Conservation (phyloP, 2,888 invertebrate genomes). For the Lathronympha strigana region DNA sequence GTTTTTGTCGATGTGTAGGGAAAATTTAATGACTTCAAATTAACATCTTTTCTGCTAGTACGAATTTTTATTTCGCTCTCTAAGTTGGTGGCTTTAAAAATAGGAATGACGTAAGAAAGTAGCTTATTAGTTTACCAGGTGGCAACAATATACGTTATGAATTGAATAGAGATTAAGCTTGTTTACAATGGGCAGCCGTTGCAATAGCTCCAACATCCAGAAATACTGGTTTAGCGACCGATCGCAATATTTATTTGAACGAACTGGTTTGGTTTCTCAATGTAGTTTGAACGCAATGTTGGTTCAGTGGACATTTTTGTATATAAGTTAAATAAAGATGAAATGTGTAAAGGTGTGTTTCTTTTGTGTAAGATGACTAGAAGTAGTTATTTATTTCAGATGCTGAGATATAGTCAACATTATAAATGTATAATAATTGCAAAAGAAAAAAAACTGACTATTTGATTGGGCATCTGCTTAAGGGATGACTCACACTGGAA, state of each 20-base stretch:
- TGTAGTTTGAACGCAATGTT: constrained; percentile 22
- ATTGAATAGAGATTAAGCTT: constrained; percentile 9
- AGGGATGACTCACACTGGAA: no score
- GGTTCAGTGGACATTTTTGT: constrained; percentile 23
- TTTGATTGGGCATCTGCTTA: no score
- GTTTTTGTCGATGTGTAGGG: not conserved
- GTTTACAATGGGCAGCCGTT: constrained; percentile 19
- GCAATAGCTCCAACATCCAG: constrained; percentile 32
- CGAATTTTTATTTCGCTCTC: constrained; percentile 15
- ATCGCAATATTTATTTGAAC: constrained; percentile 35
- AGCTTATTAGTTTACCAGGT: constrained; percentile 1
- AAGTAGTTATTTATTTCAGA: not conserved
- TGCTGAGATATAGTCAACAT: no score
- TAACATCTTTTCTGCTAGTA: not conserved
- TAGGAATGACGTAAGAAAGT: not conserved
- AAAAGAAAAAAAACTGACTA: no score
- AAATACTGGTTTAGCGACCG: constrained; percentile 34
- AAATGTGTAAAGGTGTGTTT: constrained; percentile 30
- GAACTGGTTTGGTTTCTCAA: constrained; percentile 37
- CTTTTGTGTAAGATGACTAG: constrained; percentile 12
- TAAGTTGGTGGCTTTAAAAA: constrained; percentile 13
- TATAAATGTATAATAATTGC: no score
- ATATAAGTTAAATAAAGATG: constrained; percentile 35
- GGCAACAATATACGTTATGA: constrained; percentile 9
- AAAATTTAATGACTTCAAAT: no score